Conservation (phyloP, 2,888 invertebrate genomes). For the Ormyrus pomaceus region DNA sequence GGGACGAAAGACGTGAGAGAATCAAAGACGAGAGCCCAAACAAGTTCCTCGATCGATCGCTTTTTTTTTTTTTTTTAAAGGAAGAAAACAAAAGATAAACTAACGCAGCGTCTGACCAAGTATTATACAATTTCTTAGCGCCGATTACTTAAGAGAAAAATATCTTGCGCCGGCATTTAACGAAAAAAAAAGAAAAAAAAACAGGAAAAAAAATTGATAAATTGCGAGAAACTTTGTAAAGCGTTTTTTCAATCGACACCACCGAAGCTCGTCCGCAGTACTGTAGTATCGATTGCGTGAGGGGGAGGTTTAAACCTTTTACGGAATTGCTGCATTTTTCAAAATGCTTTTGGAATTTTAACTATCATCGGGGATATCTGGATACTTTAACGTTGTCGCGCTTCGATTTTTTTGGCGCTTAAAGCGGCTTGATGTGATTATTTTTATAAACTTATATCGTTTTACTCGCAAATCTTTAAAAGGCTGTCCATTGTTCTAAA, state of each 20-base stretch:
- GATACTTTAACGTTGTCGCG: too few relatives aligned
- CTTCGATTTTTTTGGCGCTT: too few relatives aligned
- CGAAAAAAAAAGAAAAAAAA: neutral
- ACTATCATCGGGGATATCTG: neutral
- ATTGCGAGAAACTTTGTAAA: slow-evolving; percentile 15
- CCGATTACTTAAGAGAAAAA: neutral
- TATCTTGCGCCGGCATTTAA: too few relatives aligned
- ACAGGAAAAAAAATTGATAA: neutral
- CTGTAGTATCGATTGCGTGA: slow-evolving; percentile 10
- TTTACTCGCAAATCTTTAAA: too few relatives aligned
- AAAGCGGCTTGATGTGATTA: too few relatives aligned
- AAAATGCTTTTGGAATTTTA: slow-evolving; percentile 7
- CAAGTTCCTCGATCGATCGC: slow-evolving; percentile 46
- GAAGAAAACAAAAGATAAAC: neutral
- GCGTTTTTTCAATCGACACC: slow-evolving; percentile 20
- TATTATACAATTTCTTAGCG: slow-evolving; percentile 28
- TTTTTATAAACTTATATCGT: too few relatives aligned
- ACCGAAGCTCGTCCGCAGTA: neutral
- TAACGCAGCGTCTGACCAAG: slow-evolving; percentile 21
- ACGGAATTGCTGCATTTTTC: neutral
- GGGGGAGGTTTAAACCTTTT: neutral
- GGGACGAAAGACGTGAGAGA: neutral
- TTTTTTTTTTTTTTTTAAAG: neutral
- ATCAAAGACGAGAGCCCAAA: neutral
- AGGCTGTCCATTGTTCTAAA: too few relatives aligned